Evolutionary conservation across 2,797 vertebrate species (phyloP).

Genomic region (Staurois parvus): DNA sequence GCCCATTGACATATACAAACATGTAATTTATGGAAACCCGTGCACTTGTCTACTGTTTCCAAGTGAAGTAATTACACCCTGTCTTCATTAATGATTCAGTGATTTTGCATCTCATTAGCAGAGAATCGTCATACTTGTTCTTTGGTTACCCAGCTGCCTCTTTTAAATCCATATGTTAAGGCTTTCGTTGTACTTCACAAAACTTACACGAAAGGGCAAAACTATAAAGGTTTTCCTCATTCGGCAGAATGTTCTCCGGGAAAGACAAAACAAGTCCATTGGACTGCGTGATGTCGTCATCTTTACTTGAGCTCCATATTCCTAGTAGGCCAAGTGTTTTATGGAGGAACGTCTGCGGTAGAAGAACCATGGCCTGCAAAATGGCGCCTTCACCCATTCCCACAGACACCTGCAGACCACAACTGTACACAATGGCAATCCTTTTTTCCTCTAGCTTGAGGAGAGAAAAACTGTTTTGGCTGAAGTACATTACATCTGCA

Average conservation of each 20-base stretch:
- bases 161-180: conserved; percentile 10
- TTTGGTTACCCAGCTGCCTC: background rate
- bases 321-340: conserved; percentile 84
- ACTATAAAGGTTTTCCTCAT: conserved; percentile 71
- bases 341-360: conserved; percentile 80
- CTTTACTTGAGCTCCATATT: conserved; percentile 77
- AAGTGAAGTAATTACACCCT: conserved; percentile 10
- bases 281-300: conserved; percentile 81
- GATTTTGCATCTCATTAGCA: conserved; percentile 14
- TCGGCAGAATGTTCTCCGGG: conserved; percentile 66
- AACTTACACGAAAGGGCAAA: conserved; percentile 85
- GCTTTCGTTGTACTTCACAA: background rate
- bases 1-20: background rate
- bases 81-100: conserved; percentile 1
- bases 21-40: conserved; percentile 27
- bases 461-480: conserved; percentile 48
- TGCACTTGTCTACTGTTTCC: conserved; percentile 11
- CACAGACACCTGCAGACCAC: conserved; percentile 77
- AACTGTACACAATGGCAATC: conserved; percentile 74
- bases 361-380: conserved; percentile 74
- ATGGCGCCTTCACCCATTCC: conserved; percentile 70
- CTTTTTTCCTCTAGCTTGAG: conserved; percentile 39
- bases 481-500: conserved; percentile 55
- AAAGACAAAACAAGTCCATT: conserved; percentile 71
- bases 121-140: background rate